Evolutionary conservation across 2,113 vertebrate species (phyloP).

Genomic region (Colossoma macropomum): DNA sequence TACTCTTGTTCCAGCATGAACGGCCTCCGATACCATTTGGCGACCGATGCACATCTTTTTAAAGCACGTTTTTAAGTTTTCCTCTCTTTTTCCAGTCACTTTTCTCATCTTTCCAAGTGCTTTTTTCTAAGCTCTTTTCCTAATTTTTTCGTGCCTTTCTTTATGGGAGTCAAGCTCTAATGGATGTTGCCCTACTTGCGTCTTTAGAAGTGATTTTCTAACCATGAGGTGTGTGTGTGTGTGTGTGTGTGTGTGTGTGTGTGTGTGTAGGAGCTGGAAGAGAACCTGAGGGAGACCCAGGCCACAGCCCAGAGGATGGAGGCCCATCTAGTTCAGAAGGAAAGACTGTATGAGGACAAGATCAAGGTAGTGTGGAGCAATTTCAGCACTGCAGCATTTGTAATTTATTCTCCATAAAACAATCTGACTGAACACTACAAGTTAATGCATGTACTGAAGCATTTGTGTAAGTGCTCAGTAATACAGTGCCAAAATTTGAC

Average conservation of each 20-base stretch:
- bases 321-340: slow-evolving; percentile 94
- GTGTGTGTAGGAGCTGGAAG: slow-evolving; percentile 89
- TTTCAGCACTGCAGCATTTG: too few relatives aligned
- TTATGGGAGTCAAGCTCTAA: too few relatives aligned
- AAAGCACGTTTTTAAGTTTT: slow-evolving; percentile 62
- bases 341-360: slow-evolving; percentile 95
- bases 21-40: slow-evolving; percentile 51
- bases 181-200: not conserved
- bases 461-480: too few relatives aligned
- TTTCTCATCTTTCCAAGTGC: not conserved
- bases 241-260: slow-evolving; percentile 16
- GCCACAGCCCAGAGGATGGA: slow-evolving; percentile 94
- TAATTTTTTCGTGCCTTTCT: too few relatives aligned
- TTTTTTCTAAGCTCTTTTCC: not conserved
- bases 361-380: slow-evolving; percentile 82
- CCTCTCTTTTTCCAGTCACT: not conserved
- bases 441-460: too few relatives aligned
- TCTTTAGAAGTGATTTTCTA: not conserved
- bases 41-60: slow-evolving; percentile 67
- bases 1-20: slow-evolving; percentile 56
- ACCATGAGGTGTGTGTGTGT: slow-evolving; percentile 21
- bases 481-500: too few relatives aligned
- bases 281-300: slow-evolving; percentile 93
- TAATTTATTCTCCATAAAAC: too few relatives aligned
- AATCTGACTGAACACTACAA: too few relatives aligned